Percentiles rank a stretch among this genome's conserved stretches.
These are phyloP conservation scores for Lucilia cuprina DNA, from an alignment of 1,140 invertebrate species.

Conservation along the genomic window DNA sequence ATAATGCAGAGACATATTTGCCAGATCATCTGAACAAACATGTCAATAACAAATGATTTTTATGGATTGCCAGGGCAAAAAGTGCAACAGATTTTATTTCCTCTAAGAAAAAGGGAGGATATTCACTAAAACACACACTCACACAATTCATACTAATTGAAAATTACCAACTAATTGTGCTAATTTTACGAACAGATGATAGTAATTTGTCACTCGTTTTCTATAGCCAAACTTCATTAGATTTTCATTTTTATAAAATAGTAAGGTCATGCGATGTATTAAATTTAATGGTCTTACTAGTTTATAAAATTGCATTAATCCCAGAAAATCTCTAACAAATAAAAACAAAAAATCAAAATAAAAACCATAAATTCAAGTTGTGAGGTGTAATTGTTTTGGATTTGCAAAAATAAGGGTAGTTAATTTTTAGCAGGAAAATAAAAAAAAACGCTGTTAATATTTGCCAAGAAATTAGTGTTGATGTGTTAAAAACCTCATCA, in stretches of 20 bases:
- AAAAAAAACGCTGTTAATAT: not conserved
- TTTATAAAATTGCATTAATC: not conserved
- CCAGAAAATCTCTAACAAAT: not conserved
- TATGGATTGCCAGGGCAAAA: not conserved
- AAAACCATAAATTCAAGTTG: not conserved
- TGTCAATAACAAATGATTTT: not conserved
- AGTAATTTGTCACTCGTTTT: not conserved
- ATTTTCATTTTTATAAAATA: not conserved
- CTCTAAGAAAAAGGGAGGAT: not conserved
- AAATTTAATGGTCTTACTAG: not conserved
- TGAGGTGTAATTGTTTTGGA: not conserved
- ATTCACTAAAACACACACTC: not conserved
- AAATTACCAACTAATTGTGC: not conserved
- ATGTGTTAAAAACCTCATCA: not conserved
- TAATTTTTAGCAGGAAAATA: not conserved
- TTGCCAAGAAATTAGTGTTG: constrained; percentile 11
- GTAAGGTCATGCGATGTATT: not conserved
- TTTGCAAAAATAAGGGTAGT: not conserved
- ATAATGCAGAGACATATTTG: not conserved
- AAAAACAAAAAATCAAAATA: not conserved
- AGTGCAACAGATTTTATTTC: not conserved
- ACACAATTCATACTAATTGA: not conserved
- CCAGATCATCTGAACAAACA: not conserved
- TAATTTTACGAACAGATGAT: not conserved
- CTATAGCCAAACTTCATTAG: no score